phyloP scores from a whole-genome alignment of 64 coral and sea anemone genomes.

The Acropora yongei region DNA sequence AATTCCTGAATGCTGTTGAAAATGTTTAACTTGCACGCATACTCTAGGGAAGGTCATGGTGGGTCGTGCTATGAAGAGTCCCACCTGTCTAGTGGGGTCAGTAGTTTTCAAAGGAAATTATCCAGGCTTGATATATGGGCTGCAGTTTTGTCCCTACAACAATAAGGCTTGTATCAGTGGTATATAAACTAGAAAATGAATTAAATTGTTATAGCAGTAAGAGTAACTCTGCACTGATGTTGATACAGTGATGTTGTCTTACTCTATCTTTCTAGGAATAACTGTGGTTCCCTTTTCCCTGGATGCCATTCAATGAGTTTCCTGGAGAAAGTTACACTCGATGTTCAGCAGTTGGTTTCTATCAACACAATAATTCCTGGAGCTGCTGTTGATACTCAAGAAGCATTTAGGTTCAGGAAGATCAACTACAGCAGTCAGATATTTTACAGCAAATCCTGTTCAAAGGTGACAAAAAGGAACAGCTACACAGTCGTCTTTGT shows the following conservation, averaged over 20 bases:
- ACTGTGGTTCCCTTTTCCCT: conserved; percentile 31
- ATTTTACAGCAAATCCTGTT: conserved; percentile 64
- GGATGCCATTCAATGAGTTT: conserved; percentile 49
- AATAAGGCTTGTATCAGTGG: no score
- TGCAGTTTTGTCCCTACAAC: no score
- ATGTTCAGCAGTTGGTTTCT: conserved; percentile 20
- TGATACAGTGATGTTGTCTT: no score
- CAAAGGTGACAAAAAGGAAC: conserved; percentile 55
- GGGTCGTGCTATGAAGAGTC: no score
- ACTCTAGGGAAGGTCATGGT: neutral
- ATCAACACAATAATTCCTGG: conserved; percentile 58
- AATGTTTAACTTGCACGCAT: neutral
- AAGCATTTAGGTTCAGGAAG: conserved; percentile 35
- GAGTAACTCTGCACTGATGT: no score
- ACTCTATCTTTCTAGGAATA: neutral
- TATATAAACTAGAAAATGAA: no score
- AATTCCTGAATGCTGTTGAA: neutral
- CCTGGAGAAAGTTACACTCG: conserved; percentile 30
- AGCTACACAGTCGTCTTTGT: conserved; percentile 64
- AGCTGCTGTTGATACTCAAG: conserved; percentile 23
- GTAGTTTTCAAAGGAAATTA: no score
- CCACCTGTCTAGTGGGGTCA: no score
- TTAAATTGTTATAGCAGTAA: no score
- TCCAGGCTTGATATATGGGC: no score
- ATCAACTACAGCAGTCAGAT: conserved; percentile 47